Evolutionary conservation across 2,113 vertebrate species (phyloP).

Genomic region (Empidonax alnorum): DNA sequence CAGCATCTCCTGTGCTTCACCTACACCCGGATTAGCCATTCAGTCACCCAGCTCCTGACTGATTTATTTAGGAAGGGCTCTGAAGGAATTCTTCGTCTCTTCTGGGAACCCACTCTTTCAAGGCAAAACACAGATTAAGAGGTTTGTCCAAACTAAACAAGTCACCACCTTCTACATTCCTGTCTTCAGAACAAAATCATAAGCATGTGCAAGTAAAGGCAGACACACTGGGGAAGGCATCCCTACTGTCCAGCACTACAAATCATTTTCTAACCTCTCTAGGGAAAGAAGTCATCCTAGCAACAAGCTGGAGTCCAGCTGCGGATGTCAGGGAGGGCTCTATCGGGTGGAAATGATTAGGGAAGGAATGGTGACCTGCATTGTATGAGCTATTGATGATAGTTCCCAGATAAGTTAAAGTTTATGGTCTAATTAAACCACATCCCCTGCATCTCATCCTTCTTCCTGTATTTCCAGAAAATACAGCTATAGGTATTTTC

Average conservation of each 20-base stretch:
- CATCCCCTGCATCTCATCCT: slow-evolving; percentile 52
- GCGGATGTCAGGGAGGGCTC: slow-evolving; percentile 30
- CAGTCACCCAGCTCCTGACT: neutral
- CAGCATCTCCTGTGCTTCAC: neutral
- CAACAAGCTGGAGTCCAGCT: slow-evolving; percentile 61
- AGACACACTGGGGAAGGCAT: neutral
- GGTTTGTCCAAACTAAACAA: neutral
- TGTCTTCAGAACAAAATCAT: neutral
- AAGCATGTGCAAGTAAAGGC: neutral
- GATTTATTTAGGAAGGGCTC: neutral
- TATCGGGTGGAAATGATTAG: slow-evolving; percentile 59
- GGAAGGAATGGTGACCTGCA: slow-evolving; percentile 45
- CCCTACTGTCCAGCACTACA: neutral
- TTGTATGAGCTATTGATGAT: slow-evolving; percentile 52
- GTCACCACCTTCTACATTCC: neutral
- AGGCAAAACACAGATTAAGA: neutral
- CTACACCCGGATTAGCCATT: neutral
- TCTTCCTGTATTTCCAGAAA: slow-evolving; percentile 51
- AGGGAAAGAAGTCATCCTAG: neutral
- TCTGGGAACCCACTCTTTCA: neutral
- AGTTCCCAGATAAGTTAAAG: slow-evolving; percentile 63
- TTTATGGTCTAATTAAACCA: slow-evolving; percentile 57
- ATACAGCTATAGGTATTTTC: neutral
- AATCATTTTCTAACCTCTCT: neutral
- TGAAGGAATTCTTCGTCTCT: neutral